These are phyloP conservation scores for Acronicta aceris DNA, from an alignment of 2,888 invertebrate genomes.

Conservation along the genomic window DNA sequence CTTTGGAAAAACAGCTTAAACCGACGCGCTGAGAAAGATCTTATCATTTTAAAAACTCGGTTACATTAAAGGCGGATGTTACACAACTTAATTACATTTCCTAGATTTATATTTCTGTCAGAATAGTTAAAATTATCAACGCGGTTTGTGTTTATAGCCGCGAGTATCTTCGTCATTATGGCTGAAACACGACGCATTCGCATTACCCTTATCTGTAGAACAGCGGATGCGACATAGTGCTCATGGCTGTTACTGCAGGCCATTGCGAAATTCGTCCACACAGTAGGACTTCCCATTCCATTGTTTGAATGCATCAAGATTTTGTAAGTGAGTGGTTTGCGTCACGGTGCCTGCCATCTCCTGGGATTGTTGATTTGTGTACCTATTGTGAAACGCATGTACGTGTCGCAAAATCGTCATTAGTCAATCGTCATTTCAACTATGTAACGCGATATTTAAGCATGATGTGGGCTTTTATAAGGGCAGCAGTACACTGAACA, in stretches of 20 bases:
- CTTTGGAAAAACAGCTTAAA: slow-evolving; percentile 19
- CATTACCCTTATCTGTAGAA: slow-evolving; percentile 59
- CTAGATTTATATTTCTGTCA: slow-evolving; percentile 40
- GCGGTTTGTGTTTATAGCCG: slow-evolving; percentile 17
- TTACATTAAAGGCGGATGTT: slow-evolving; percentile 41
- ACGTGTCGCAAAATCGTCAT: slow-evolving; percentile 43
- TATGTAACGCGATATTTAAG: too few relatives aligned
- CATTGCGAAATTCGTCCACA: slow-evolving; percentile 74
- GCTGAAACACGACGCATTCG: slow-evolving; percentile 25
- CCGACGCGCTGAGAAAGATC: slow-evolving; percentile 22
- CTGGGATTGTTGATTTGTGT: slow-evolving; percentile 60
- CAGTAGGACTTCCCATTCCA: slow-evolving; percentile 74
- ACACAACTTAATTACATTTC: slow-evolving; percentile 46
- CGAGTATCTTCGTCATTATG: slow-evolving; percentile 35
- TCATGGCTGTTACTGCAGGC: slow-evolving; percentile 53
- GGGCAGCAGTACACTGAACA: too few relatives aligned
- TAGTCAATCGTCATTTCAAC: too few relatives aligned
- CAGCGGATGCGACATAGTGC: slow-evolving; percentile 64
- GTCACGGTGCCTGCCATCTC: slow-evolving; percentile 74
- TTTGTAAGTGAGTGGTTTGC: slow-evolving; percentile 71
- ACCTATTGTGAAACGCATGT: slow-evolving; percentile 49
- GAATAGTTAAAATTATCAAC: slow-evolving; percentile 39
- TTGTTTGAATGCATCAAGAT: slow-evolving; percentile 75
- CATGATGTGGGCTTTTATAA: too few relatives aligned
- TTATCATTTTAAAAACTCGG: slow-evolving; percentile 25